Conservation (phyloP, 2,888 invertebrate species). For the Polymixis flavicincta region DNA sequence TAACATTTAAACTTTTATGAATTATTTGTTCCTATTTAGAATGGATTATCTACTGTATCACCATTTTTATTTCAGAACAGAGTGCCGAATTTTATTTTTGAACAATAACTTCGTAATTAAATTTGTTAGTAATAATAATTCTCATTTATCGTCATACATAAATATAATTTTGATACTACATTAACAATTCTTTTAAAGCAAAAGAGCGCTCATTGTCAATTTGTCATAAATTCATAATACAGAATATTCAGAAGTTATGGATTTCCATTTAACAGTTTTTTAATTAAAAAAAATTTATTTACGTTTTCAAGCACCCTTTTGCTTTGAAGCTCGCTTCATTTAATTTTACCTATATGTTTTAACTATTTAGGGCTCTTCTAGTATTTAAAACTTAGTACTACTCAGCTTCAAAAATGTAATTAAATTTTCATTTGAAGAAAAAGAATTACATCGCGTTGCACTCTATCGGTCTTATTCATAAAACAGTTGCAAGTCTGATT, state of each 20-base stretch:
- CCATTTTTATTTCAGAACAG: conserved; percentile 20
- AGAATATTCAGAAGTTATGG: not conserved
- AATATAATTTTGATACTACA: conserved; percentile 20
- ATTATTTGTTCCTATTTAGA: not conserved
- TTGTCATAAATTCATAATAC: not conserved
- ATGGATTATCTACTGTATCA: not conserved
- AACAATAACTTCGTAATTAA: not conserved
- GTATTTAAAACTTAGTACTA: not conserved
- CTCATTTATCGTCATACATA: conserved; percentile 7
- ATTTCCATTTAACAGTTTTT: not conserved
- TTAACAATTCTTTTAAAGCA: conserved; percentile 18
- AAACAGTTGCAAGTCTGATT: too few relatives aligned
- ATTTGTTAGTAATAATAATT: conserved; percentile 18
- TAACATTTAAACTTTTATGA: conserved; percentile 10
- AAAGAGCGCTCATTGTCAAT: conserved; percentile 17
- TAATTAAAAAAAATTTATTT: not conserved
- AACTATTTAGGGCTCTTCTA: not conserved
- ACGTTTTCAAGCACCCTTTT: conserved; percentile 45
- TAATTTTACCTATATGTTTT: not conserved
- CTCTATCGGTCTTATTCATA: too few relatives aligned
- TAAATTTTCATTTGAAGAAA: not conserved
- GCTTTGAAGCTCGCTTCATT: conserved; percentile 54
- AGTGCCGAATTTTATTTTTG: conserved; percentile 1
- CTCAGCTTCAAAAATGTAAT: not conserved
- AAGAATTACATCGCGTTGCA: too few relatives aligned